These are phyloP conservation scores for Incurvaria masculella DNA, from an alignment of 2,888 invertebrate genomes.

Conservation along the genomic window DNA sequence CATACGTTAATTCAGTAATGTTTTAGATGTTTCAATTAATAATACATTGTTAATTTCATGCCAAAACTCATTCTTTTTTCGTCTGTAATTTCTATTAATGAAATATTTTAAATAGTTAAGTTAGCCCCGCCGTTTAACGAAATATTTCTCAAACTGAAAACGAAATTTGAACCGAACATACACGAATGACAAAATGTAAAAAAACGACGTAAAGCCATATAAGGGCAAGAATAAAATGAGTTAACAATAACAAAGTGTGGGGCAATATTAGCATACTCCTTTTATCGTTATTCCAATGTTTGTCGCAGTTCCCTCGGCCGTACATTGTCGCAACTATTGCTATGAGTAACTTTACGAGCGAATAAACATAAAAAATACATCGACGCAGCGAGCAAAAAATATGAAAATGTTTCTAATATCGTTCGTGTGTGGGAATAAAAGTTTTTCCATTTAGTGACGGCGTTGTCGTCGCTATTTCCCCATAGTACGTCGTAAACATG, in stretches of 20 bases:
- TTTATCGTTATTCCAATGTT: background rate
- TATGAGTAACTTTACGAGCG: conserved; percentile 40
- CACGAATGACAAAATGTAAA: too few relatives aligned
- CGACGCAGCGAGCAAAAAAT: conserved; percentile 34
- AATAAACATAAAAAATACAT: conserved; percentile 54
- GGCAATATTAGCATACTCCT: background rate
- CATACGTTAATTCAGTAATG: too few relatives aligned
- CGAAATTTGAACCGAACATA: too few relatives aligned
- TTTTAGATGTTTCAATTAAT: too few relatives aligned
- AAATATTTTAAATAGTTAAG: too few relatives aligned
- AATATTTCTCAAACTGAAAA: too few relatives aligned
- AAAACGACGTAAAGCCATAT: too few relatives aligned
- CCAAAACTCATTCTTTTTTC: too few relatives aligned
- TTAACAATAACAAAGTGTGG: background rate
- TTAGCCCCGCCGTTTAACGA: too few relatives aligned
- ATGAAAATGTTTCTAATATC: conserved; percentile 47
- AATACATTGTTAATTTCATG: too few relatives aligned
- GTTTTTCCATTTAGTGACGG: conserved; percentile 45
- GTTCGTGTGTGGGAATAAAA: conserved; percentile 42
- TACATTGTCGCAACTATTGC: conserved; percentile 44
- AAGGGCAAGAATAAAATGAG: background rate
- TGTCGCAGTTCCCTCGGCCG: background rate
- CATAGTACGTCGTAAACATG: conserved; percentile 52
- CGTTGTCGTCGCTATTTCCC: conserved; percentile 45
- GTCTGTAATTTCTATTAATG: too few relatives aligned